Evolutionary conservation across 2,797 vertebrate species (phyloP).

Genomic region (Falco concolor): DNA sequence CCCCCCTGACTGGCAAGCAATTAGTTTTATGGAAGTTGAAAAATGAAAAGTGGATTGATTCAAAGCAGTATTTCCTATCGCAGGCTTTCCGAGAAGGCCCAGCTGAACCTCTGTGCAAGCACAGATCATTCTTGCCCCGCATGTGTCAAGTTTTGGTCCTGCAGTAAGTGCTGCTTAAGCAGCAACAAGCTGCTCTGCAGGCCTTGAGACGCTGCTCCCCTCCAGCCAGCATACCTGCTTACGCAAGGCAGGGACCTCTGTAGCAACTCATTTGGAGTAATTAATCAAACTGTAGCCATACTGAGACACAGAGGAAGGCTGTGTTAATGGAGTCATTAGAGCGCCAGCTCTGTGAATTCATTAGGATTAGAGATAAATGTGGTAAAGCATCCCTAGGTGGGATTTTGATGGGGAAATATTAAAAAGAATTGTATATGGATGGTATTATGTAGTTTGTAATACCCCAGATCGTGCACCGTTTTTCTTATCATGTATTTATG

Average conservation of each 20-base stretch:
- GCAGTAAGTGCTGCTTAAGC: not conserved
- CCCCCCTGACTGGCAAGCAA: not conserved
- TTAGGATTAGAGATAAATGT: slow-evolving; percentile 11
- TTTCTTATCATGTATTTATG: not conserved
- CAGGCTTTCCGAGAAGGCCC: accelerated
- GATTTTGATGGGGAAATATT: not conserved
- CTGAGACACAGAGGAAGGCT: slow-evolving; percentile 30
- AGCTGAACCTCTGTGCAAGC: not conserved
- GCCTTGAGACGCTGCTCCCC: not conserved
- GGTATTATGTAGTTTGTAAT: not conserved
- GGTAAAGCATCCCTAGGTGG: slow-evolving; percentile 23
- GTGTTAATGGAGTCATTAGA: slow-evolving; percentile 65
- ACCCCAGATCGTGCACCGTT: not conserved
- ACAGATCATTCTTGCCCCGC: accelerated
- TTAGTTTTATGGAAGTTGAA: slow-evolving; percentile 28
- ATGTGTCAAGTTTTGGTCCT: not conserved
- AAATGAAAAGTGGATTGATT: not conserved
- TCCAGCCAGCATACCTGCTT: not conserved
- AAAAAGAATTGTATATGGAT: not conserved
- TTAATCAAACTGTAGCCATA: slow-evolving; percentile 60
- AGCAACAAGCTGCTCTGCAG: not conserved
- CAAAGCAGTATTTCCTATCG: not conserved
- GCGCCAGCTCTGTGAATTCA: slow-evolving; percentile 6
- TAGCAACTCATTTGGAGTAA: slow-evolving; percentile 46
- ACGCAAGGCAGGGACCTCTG: not conserved